Evolutionary conservation across 1,140 invertebrate genomes (phyloP).

Genomic region (Ostrea denselamellosa): DNA sequence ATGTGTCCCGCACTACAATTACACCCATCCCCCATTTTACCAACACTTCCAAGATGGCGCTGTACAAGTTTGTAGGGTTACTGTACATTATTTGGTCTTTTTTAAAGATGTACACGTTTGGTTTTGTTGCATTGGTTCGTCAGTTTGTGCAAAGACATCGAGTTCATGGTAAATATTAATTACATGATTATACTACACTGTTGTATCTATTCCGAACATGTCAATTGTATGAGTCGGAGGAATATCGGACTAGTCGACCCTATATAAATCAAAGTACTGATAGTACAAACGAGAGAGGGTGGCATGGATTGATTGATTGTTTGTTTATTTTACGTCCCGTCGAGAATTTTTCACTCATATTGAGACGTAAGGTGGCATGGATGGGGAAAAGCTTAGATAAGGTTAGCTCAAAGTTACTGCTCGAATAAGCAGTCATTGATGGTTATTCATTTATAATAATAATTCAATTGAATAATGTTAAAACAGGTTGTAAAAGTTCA

Average conservation of each 20-base stretch:
- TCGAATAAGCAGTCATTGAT: not conserved
- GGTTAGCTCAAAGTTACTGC: not conserved
- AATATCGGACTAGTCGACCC: too few relatives aligned
- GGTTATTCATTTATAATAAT: not conserved
- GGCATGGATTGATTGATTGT: too few relatives aligned
- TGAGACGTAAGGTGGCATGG: too few relatives aligned
- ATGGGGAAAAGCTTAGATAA: not conserved
- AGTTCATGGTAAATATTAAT: slow-evolving; percentile 36
- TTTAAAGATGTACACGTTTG: slow-evolving; percentile 47
- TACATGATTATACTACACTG: not conserved
- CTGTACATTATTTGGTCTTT: slow-evolving; percentile 47
- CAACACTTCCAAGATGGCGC: not conserved
- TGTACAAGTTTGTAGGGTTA: not conserved
- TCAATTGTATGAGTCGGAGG: too few relatives aligned
- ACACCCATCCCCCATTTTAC: too few relatives aligned
- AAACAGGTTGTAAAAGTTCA: too few relatives aligned
- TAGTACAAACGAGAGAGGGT: too few relatives aligned
- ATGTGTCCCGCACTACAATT: too few relatives aligned
- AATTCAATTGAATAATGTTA: not conserved
- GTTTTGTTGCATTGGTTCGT: slow-evolving; percentile 38
- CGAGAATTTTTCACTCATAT: too few relatives aligned
- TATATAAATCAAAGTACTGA: too few relatives aligned
- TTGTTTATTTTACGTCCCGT: too few relatives aligned
- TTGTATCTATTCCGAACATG: too few relatives aligned
- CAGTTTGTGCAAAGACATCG: slow-evolving; percentile 48